Evolutionary conservation across 2,113 vertebrate species (phyloP).

Genomic region (Varanus salvator): DNA sequence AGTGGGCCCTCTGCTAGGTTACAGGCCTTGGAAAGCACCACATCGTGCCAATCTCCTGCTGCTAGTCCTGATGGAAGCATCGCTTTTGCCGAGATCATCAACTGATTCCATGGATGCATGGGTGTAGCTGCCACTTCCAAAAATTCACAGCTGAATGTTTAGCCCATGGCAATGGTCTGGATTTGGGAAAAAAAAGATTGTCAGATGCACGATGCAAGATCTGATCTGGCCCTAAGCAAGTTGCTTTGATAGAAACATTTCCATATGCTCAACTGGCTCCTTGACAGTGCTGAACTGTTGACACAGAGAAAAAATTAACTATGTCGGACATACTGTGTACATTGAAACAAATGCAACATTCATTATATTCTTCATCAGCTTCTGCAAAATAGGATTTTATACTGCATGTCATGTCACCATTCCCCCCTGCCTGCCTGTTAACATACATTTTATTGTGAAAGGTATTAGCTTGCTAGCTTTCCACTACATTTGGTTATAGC

Average conservation of each 20-base stretch:
- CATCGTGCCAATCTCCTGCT: neutral
- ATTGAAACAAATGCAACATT: constrained; percentile 54
- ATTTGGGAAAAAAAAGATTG: neutral
- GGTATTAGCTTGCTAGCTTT: constrained; percentile 71
- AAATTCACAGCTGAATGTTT: neutral
- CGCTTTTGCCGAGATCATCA: neutral
- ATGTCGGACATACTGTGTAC: constrained; percentile 48
- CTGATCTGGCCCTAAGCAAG: neutral
- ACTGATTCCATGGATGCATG: neutral
- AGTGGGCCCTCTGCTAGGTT: neutral
- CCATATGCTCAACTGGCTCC: constrained; percentile 25
- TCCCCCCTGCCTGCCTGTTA: constrained; percentile 39
- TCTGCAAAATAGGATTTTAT: constrained; percentile 66
- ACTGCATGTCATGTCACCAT: constrained; percentile 57
- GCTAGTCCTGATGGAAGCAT: neutral
- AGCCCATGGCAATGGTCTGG: neutral
- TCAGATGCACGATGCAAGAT: neutral
- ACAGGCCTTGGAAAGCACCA: too few species aligned
- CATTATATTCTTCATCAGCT: constrained; percentile 65
- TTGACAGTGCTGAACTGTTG: constrained; percentile 55
- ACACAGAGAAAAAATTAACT: constrained; percentile 61
- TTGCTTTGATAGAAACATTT: constrained; percentile 47
- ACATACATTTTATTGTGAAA: constrained; percentile 56
- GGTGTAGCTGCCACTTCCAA: neutral
- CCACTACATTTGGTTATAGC: constrained; percentile 83